phyloP scores from a whole-genome alignment of 2,888 invertebrate genomes.

The Griposia aprilina region DNA sequence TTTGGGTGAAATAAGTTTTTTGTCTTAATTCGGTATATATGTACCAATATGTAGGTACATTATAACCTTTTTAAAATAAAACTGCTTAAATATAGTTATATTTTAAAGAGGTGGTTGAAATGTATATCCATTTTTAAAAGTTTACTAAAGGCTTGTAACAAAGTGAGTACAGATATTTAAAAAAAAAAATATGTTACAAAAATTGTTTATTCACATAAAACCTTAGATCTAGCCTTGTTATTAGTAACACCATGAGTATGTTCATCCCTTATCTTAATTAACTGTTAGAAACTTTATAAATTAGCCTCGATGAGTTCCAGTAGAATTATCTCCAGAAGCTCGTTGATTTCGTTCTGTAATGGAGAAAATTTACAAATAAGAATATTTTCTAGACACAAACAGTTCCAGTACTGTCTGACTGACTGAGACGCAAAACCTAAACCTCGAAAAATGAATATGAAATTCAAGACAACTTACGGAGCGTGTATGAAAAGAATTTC shows the following conservation, averaged over 20 bases:
- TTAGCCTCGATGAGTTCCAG: conserved; percentile 55
- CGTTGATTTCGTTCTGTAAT: conserved; percentile 60
- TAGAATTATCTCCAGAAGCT: conserved; percentile 57
- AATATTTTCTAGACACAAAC: not conserved
- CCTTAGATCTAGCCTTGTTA: not conserved
- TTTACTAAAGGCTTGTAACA: not conserved
- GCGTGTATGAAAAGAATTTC: no score
- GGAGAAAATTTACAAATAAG: not conserved
- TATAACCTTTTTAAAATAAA: no score
- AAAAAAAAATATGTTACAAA: not conserved
- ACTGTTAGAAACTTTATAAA: conserved; percentile 32
- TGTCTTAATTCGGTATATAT: not conserved
- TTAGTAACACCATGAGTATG: conserved; percentile 21
- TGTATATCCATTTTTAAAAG: not conserved
- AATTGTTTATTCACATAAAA: conserved; percentile 32
- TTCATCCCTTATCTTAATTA: not conserved
- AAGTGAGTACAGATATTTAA: not conserved
- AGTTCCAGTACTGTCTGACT: not conserved
- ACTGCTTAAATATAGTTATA: not conserved
- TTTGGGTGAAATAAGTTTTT: not conserved
- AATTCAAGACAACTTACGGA: not conserved
- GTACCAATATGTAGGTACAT: no score
- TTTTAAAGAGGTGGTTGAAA: no score
- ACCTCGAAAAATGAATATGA: not conserved
- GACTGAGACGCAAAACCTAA: no score